Percentiles rank a stretch among this genome's conserved stretches.
phyloP scores from a whole-genome alignment of 1,140 invertebrate species.

The Ceratina australensis region DNA sequence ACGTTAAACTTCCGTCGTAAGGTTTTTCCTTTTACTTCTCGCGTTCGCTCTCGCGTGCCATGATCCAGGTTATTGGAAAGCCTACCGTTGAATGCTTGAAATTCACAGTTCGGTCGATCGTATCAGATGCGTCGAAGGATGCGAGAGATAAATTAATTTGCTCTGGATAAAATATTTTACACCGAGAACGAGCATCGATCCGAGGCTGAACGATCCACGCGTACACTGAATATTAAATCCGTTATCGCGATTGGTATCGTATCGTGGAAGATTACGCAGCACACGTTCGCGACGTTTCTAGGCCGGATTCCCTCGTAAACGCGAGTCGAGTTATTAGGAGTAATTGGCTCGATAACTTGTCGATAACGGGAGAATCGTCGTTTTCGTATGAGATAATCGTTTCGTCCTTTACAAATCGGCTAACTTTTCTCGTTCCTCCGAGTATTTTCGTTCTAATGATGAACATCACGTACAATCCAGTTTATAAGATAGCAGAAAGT shows the following conservation, averaged over 20 bases:
- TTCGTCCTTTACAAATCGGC: neutral
- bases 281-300: neutral
- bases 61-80: neutral
- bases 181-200: neutral
- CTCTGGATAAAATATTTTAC: neutral
- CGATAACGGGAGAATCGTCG: neutral
- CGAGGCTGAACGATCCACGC: neutral
- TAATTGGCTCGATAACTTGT: slow-evolving; percentile 30
- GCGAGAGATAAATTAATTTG: neutral
- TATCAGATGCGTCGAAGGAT: neutral
- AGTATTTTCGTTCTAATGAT: neutral
- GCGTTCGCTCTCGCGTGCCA: neutral
- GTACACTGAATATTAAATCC: neutral
- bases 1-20: slow-evolving; percentile 11
- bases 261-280: neutral
- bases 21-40: no score
- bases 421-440: neutral
- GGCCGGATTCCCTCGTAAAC: slow-evolving; percentile 9
- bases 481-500: no score
- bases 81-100: neutral
- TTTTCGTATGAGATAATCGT: neutral
- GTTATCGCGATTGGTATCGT: slow-evolving; percentile 16
- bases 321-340: slow-evolving; percentile 13
- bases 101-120: neutral
- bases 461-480: no score